Evolutionary conservation across 2,113 vertebrate genomes (phyloP).

Genomic region (Eurystomus gularis): DNA sequence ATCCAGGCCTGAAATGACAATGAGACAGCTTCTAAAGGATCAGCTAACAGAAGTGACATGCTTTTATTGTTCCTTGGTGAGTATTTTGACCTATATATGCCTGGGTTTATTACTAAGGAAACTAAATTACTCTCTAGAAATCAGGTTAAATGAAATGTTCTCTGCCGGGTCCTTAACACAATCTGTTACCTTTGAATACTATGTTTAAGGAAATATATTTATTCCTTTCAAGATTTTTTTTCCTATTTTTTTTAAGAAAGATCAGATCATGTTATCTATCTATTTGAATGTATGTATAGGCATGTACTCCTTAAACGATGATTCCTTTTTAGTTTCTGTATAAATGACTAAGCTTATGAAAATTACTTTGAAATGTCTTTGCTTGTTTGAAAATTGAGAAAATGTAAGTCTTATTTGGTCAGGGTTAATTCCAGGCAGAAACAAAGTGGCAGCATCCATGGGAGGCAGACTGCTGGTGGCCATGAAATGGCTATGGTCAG

Average conservation of each 20-base stretch:
- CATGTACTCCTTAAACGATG: neutral
- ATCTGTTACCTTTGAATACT: neutral
- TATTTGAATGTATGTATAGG: neutral
- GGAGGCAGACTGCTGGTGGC: neutral
- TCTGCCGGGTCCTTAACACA: neutral
- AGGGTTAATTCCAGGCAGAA: neutral
- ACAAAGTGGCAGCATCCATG: neutral
- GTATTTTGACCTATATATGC: neutral
- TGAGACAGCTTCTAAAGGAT: conserved; percentile 11
- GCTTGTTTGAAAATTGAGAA: neutral
- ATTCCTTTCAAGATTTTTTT: neutral
- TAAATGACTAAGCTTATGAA: neutral
- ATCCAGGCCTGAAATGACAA: conserved; percentile 18
- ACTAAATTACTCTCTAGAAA: neutral
- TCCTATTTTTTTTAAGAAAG: neutral
- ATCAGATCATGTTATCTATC: neutral
- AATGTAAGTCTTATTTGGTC: neutral
- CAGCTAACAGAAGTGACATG: neutral
- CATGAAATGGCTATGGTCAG: neutral
- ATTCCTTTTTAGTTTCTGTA: neutral
- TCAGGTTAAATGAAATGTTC: neutral
- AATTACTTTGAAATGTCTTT: neutral
- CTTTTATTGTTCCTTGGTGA: conserved; percentile 12
- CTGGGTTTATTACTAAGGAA: neutral
- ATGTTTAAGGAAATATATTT: neutral